Evolutionary conservation across 1,140 invertebrate genomes (phyloP), one percentile per base, ranked within the genome.

Genomic region (Drosophila asahinai): DNA sequence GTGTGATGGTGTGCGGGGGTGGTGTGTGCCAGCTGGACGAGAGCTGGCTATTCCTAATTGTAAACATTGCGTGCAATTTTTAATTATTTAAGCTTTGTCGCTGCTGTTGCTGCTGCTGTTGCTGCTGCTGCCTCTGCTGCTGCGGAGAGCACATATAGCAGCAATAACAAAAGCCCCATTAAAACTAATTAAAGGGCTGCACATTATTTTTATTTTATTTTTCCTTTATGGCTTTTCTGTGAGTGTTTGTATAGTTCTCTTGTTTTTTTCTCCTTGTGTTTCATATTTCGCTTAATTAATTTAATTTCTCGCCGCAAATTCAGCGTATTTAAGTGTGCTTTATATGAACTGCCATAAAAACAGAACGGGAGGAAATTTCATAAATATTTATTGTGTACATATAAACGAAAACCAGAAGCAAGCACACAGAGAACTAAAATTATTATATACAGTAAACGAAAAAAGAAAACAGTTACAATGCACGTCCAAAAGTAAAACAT

Each of bases 41-140:
- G 40, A 43, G 81, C 86, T 90, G 86, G 76, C 66, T 82, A 86
- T 90, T 90, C 86, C 86, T 90, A 90, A 90, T 90, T 90, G 86
- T 90, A 90, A 90, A 90, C 86, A 89, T 91, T 89, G 89, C 89
- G 89, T 91, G 89, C 89, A 91, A 91, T 91, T 91, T 89, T 86
- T 91, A 91, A 91, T 91, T 91, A 91, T 91, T 91, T 91, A 89
- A 91, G 87, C 89, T 87, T 78, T 70, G 73, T 79, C 58, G 67
- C 54, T 65, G 51, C 33, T 55, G 33, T 22, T 52, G 27, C 49
- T 68, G 67, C 54, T 65, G 51, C 33, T 55, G 33, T 22, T 52
- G 27, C 49, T 68, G 61, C 19, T 22, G 58, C 33, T 45, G 62
- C 45, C 45, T 38, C 51, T 65, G 62, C 45, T 36, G 76, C 48